Evolutionary conservation across 2,797 vertebrate genomes (phyloP).

Genomic region (Onychomys arenicola): DNA sequence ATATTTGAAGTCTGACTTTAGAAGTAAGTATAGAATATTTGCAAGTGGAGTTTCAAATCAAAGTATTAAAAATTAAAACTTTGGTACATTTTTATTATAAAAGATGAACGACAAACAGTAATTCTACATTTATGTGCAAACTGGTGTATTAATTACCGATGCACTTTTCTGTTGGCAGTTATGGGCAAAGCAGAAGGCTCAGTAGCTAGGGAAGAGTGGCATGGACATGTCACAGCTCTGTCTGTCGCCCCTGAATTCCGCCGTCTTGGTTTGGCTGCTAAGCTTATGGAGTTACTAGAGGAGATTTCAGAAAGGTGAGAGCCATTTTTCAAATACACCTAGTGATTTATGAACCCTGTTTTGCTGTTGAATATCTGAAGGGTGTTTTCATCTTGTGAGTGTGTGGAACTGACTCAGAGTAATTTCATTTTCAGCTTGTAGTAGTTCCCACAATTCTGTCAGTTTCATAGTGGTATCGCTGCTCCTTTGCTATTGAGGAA

Average conservation of each 20-base stretch:
- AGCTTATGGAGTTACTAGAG: constrained; percentile 97
- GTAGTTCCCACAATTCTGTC: neutral
- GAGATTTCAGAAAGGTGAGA: constrained; percentile 97
- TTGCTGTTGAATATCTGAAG: constrained; percentile 17
- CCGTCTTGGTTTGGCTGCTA: constrained; percentile 95
- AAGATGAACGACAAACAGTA: neutral
- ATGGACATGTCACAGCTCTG: constrained; percentile 96
- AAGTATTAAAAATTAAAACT: constrained; percentile 1
- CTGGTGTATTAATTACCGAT: neutral
- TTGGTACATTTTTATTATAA: neutral
- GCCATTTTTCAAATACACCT: neutral
- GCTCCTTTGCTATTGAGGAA: neutral
- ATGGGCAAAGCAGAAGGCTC: constrained; percentile 99
- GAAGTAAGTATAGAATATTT: constrained; percentile 15
- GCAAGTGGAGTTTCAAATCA: constrained; percentile 46
- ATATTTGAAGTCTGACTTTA: constrained; percentile 16
- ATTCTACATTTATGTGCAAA: neutral
- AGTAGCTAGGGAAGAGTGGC: constrained; percentile 97
- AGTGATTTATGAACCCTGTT: neutral
- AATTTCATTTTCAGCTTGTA: constrained; percentile 45
- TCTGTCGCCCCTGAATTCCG: constrained; percentile 97
- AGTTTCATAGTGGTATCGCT: neutral
- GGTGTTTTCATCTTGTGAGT: neutral
- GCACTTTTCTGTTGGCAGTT: constrained; percentile 87
- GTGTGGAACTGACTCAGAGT: neutral